A percentile compares a stretch with the other conserved stretches of the same genome.
Conservation (phyloP, 2,797 vertebrate species). For the Austrolebias charrua region DNA sequence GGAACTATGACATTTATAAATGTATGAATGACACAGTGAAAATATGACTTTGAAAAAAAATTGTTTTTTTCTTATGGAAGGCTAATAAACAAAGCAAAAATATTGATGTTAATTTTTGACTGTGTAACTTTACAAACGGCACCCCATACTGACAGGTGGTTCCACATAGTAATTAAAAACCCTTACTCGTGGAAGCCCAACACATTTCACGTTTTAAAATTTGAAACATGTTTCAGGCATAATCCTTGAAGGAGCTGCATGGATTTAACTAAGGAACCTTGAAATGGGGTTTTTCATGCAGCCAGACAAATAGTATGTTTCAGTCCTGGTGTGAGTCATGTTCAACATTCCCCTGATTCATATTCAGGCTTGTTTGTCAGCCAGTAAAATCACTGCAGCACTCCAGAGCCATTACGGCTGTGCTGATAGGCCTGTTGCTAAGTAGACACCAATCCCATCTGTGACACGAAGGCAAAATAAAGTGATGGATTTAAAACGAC, state of each 20-base stretch:
- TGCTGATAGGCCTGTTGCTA: constrained; percentile 53
- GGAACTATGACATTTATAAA: too few relatives aligned
- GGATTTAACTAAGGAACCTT: constrained; percentile 21
- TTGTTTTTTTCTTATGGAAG: too few relatives aligned
- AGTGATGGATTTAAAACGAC: constrained; percentile 42
- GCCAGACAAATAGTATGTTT: constrained; percentile 30
- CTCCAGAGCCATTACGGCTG: constrained; percentile 57
- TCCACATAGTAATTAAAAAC: constrained; percentile 2
- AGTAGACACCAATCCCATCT: constrained; percentile 58
- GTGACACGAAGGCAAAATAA: constrained; percentile 45
- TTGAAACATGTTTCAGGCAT: not conserved
- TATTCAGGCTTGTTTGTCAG: constrained; percentile 60
- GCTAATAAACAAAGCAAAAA: too few relatives aligned
- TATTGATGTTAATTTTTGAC: too few relatives aligned
- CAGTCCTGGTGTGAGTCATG: constrained; percentile 18
- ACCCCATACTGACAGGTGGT: not conserved
- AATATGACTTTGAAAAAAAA: too few relatives aligned
- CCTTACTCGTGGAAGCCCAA: not conserved
- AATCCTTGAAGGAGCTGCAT: constrained; percentile 1
- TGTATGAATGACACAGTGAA: too few relatives aligned
- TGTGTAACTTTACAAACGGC: too few relatives aligned
- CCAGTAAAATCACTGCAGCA: constrained; percentile 54
- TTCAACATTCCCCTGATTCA: constrained; percentile 53
- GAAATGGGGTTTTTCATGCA: constrained; percentile 18
- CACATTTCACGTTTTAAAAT: not conserved